These are phyloP conservation scores for Rhineura floridana DNA, from an alignment of 2,113 vertebrate species.

Conservation along the genomic window DNA sequence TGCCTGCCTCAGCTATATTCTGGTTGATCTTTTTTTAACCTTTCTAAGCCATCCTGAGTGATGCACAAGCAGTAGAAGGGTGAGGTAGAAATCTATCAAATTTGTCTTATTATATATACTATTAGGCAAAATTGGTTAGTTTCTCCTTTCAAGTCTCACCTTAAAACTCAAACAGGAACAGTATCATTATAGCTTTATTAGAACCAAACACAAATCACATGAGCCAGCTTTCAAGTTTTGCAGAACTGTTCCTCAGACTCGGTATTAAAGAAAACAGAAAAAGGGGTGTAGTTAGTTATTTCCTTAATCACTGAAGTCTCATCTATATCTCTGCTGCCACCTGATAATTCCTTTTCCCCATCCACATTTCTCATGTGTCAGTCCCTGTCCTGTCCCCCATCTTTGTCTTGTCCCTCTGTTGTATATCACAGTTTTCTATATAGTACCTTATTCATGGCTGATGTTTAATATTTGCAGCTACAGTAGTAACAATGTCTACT, in stretches of 20 bases:
- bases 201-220: background rate
- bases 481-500: background rate
- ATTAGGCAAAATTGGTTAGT: too few relatives aligned
- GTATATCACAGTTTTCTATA: background rate
- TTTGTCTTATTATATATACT: background rate
- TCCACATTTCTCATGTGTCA: background rate
- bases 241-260: background rate
- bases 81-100: background rate
- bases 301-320: background rate
- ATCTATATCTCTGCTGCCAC: background rate
- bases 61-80: background rate
- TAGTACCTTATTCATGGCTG: background rate
- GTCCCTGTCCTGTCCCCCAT: background rate
- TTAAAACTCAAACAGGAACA: background rate
- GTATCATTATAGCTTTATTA: background rate
- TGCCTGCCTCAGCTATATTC: background rate
- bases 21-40: background rate
- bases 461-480: background rate
- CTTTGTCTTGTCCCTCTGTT: background rate
- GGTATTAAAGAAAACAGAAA: background rate
- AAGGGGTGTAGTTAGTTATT: background rate
- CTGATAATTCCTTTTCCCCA: background rate
- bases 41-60: background rate
- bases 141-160: background rate
- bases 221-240: background rate